Evolutionary conservation across 2,113 vertebrate species (phyloP).

Genomic region (Oophaga pumilio): DNA sequence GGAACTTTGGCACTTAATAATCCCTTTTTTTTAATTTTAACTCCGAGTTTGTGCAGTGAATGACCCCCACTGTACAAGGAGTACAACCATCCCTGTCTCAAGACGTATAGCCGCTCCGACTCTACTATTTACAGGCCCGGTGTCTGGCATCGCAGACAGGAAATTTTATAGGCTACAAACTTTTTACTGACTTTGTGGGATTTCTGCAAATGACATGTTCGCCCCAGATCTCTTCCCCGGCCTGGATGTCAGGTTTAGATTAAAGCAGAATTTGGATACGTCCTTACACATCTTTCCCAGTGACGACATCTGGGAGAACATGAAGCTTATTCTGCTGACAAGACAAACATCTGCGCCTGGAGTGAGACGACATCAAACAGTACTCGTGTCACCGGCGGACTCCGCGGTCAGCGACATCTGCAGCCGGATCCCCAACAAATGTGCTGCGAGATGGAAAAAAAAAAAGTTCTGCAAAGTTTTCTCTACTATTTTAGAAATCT

Average conservation of each 20-base stretch:
- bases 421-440: not conserved
- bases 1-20: no score
- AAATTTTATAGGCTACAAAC: slow-evolving; percentile 29
- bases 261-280: slow-evolving; percentile 22
- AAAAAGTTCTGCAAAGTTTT: not conserved
- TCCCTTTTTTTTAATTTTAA: no score
- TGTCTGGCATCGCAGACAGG: slow-evolving; percentile 37
- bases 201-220: slow-evolving; percentile 35
- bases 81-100: not conserved
- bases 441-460: not conserved
- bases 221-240: not conserved
- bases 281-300: not conserved
- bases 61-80: not conserved
- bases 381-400: not conserved
- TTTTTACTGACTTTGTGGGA: slow-evolving; percentile 20
- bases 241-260: slow-evolving; percentile 34
- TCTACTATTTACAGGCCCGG: slow-evolving; percentile 34
- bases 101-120: not conserved
- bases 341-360: slow-evolving; percentile 38
- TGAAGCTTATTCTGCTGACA: slow-evolving; percentile 40
- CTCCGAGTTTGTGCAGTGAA: not conserved
- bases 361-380: slow-evolving; percentile 20
- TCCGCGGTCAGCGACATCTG: not conserved
- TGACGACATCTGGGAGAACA: slow-evolving; percentile 42
- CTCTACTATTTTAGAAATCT: not conserved